Conservation (phyloP, 1,140 invertebrate genomes). For the Diorhabda carinulata region DNA sequence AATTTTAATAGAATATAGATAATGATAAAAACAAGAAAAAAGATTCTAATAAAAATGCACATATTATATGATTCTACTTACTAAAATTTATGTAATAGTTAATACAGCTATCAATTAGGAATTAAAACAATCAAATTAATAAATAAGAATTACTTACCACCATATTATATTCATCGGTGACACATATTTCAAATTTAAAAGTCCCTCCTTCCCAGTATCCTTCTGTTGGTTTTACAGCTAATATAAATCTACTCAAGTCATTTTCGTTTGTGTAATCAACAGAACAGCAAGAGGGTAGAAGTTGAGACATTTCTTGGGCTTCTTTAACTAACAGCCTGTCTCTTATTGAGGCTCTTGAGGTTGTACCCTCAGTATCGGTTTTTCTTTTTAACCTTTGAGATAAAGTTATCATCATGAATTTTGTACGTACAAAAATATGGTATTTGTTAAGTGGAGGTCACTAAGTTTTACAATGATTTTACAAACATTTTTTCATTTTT, state of each 20-base stretch:
- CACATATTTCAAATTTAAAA: conserved; percentile 81
- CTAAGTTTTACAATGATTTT: not conserved
- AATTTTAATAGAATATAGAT: conserved; percentile 7
- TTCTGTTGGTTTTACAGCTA: conserved; percentile 80
- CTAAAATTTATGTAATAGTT: too few species aligned
- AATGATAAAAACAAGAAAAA: too few species aligned
- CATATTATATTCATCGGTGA: conserved; percentile 95
- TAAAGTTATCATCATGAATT: conserved; percentile 67
- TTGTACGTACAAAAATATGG: not conserved
- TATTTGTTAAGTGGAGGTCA: not conserved
- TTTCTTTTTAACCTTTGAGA: conserved; percentile 73
- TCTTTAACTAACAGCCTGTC: conserved; percentile 84
- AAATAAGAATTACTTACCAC: conserved; percentile 58
- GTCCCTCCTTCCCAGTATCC: conserved; percentile 84
- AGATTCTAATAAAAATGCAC: too few species aligned
- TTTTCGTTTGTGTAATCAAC: conserved; percentile 79
- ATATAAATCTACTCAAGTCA: conserved; percentile 72
- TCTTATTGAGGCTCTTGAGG: conserved; percentile 71
- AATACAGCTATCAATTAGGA: too few species aligned
- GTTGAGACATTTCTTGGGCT: conserved; percentile 88
- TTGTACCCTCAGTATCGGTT: conserved; percentile 46
- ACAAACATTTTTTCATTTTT: not conserved
- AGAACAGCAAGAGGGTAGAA: conserved; percentile 74
- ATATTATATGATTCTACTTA: too few species aligned
- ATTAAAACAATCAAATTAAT: not conserved